These are phyloP conservation scores for Melieria crassipennis DNA, from an alignment of 2,888 invertebrate genomes.

Conservation along the genomic window DNA sequence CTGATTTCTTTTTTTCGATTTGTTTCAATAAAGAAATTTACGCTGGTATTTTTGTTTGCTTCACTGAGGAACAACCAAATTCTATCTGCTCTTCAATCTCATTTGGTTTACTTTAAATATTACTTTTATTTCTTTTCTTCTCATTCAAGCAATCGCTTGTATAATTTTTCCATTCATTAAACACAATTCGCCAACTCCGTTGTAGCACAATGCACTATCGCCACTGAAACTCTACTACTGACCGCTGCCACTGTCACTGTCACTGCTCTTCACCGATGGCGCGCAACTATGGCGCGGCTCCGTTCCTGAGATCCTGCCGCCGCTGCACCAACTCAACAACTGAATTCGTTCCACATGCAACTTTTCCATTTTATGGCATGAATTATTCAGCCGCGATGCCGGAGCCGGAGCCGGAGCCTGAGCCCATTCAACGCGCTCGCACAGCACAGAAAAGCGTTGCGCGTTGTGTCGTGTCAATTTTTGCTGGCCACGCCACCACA, in stretches of 20 bases:
- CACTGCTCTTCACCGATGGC: neutral
- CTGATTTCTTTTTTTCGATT: no score
- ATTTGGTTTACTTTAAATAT: no score
- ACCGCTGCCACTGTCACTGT: neutral
- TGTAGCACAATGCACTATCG: no score
- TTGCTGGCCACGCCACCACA: constrained; percentile 17
- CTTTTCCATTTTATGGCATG: constrained; percentile 53
- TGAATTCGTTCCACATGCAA: constrained; percentile 48
- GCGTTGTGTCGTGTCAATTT: neutral
- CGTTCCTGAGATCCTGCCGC: constrained; percentile 37
- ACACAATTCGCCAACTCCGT: no score
- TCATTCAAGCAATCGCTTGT: no score
- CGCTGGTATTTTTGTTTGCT: no score
- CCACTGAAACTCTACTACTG: neutral
- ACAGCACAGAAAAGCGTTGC: no score
- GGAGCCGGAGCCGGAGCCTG: neutral
- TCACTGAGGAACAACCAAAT: no score
- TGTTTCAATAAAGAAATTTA: no score
- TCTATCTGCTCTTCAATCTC: no score
- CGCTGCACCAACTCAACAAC: constrained; percentile 54
- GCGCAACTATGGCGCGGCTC: neutral
- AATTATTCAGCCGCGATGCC: neutral
- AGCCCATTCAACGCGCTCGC: neutral
- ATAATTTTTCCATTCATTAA: no score
- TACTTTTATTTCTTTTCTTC: no score